Evolutionary conservation across 2,797 vertebrate species (phyloP).

Genomic region (Lithobates sylvaticus): DNA sequence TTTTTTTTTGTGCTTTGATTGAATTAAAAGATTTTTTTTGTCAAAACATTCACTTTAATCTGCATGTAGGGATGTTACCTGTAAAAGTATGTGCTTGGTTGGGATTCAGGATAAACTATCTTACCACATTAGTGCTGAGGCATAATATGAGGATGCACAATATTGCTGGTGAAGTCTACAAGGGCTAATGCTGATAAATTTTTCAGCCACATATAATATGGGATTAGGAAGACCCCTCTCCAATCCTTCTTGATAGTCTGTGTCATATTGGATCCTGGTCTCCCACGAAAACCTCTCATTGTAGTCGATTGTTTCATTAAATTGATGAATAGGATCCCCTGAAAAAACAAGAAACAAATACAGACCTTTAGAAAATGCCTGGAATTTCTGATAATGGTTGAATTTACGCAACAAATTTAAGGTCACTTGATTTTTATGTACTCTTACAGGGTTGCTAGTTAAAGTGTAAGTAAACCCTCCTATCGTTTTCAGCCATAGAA

Average conservation of each 20-base stretch:
- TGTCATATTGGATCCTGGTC: slow-evolving; percentile 71
- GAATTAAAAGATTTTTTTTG: no score
- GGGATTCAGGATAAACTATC: slow-evolving; percentile 37
- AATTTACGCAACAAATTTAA: no score
- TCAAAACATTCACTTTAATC: no score
- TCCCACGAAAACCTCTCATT: slow-evolving; percentile 91
- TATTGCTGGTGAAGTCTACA: slow-evolving; percentile 86
- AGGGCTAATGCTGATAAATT: slow-evolving; percentile 84
- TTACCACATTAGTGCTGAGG: slow-evolving; percentile 92
- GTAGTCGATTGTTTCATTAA: slow-evolving; percentile 96
- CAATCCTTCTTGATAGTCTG: slow-evolving; percentile 81
- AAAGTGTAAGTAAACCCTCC: no score
- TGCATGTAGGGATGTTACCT: no score
- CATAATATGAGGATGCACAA: slow-evolving; percentile 84
- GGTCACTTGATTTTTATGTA: no score
- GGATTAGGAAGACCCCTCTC: slow-evolving; percentile 89
- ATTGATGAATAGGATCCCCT: slow-evolving; percentile 89
- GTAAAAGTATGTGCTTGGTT: no score
- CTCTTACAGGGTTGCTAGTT: no score
- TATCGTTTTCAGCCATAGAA: no score
- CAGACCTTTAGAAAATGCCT: neutral
- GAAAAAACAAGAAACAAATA: slow-evolving; percentile 16
- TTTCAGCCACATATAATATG: slow-evolving; percentile 93
- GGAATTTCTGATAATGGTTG: no score
- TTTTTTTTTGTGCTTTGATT: no score